Percentiles rank a stretch among this genome's conserved stretches.
Evolutionary conservation across 2,888 invertebrate species (phyloP).

Genomic region (Amblyjoppa proteus): DNA sequence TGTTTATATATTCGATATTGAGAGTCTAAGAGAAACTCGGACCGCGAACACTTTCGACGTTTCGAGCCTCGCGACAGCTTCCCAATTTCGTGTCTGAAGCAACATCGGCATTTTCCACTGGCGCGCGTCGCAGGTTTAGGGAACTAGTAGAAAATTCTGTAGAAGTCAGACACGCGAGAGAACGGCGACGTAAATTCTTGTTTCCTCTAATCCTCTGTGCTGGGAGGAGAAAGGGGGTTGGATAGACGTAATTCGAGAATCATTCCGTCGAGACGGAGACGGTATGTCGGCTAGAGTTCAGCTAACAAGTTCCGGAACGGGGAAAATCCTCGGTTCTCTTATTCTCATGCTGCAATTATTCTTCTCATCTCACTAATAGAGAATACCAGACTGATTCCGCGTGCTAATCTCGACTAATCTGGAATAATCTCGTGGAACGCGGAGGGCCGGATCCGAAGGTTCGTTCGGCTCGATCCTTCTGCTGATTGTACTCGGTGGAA

Average conservation of each 20-base stretch:
- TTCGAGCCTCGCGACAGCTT: not conserved
- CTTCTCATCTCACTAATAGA: conserved; percentile 55
- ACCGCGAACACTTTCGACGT: not conserved
- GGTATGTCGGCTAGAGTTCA: conserved; percentile 39
- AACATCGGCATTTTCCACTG: conserved; percentile 33
- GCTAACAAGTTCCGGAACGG: conserved; percentile 52
- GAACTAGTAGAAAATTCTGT: not conserved
- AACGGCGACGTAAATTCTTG: conserved; percentile 12
- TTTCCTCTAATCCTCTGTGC: conserved; percentile 33
- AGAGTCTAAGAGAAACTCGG: not conserved
- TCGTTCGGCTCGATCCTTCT: conserved; percentile 19
- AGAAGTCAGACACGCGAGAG: not conserved
- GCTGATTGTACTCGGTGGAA: conserved; percentile 27
- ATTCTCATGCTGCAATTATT: conserved; percentile 44
- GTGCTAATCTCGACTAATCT: conserved; percentile 78
- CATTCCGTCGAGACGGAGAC: conserved; percentile 54
- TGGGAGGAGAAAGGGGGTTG: not conserved
- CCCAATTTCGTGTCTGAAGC: conserved; percentile 1
- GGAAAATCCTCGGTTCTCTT: conserved; percentile 31
- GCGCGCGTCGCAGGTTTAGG: not conserved
- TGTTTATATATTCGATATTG: not conserved
- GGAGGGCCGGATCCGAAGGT: conserved; percentile 66
- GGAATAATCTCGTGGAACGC: conserved; percentile 75
- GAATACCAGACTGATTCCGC: conserved; percentile 73
- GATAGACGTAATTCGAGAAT: conserved; percentile 57